These are phyloP conservation scores for Anthopleura sola DNA, from an alignment of 64 coral and sea anemone species.

Conservation along the genomic window DNA sequence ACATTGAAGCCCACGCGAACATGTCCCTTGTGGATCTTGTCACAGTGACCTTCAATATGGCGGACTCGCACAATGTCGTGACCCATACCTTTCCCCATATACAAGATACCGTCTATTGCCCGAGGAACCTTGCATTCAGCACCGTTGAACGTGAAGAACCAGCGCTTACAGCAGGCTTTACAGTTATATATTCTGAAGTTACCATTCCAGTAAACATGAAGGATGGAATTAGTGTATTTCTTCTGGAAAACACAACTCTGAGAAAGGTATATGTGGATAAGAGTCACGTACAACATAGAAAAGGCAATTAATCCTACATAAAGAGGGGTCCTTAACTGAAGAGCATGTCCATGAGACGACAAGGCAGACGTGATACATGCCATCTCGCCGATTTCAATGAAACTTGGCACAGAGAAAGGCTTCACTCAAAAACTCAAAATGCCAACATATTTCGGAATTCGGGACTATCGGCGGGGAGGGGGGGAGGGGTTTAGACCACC, in stretches of 20 bases:
- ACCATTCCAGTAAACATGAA: slow-evolving; percentile 1
- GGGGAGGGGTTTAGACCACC: no score
- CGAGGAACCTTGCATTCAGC: background rate
- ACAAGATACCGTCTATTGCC: background rate
- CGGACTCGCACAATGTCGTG: background rate
- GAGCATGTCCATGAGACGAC: no score
- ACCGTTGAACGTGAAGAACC: slow-evolving; percentile 27
- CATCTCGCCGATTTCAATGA: no score
- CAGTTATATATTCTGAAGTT: background rate
- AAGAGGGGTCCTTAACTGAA: no score
- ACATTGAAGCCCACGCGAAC: slow-evolving; percentile 31
- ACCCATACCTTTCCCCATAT: background rate
- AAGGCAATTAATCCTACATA: no score
- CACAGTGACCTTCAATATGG: slow-evolving; percentile 25
- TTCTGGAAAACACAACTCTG: slow-evolving; percentile 1
- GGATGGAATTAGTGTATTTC: background rate
- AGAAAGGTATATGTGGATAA: no score
- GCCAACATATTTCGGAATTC: no score
- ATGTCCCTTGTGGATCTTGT: background rate
- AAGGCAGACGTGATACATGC: no score
- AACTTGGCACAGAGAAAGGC: no score
- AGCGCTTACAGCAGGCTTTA: background rate
- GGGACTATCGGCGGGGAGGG: no score
- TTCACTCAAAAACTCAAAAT: no score
- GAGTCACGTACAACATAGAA: no score